Base-by-base conservation (phyloP, 2,797 vertebrate species). In the Diglossa cyanea region DNA sequence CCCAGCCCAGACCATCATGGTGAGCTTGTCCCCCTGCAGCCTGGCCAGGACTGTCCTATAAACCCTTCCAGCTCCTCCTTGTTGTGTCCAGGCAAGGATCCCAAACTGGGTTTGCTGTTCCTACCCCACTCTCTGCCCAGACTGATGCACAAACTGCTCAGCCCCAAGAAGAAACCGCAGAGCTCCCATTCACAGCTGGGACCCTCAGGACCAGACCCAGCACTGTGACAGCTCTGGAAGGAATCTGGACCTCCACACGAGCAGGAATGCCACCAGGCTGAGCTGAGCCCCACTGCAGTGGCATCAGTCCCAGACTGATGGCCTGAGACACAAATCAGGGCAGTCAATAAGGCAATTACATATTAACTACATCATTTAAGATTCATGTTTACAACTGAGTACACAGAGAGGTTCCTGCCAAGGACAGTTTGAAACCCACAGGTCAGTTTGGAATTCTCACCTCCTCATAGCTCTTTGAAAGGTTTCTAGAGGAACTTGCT, bases 401-500 rank as follows among this genome's bases (percentile, higher is more conserved):
- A 55, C 58, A 50, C 2, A 2, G 51, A 61, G 37, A 58, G 17
- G 21, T 23, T 79, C 55, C 58, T 93, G 40, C 15, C 47, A 57
- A 84, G 28, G 53, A 45, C 40, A 51, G 51, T 17, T 67, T 28
- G 44, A 75, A 94, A 82, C 35, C 60, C 7, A 6, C 21, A 85
- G 45, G 57, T 39, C 61, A 67, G 70, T 58, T 10, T 31, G 17
- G 72, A 90, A 42, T 63, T 92, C 90, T 94, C 95, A 99, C 99
- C 99, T 99, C 99, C 87, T 99, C 98, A 72, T 98, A 98, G 85
- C 96, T 97, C 88, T 97, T 98, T 63, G 98, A 74, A 90, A 98
- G 97, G 13, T 97, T 93, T 95, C 98, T 98, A 74, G 98, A 92
- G 71, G 97, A 97, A 85, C 94, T 97, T 93, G 96, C 96, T 57